phyloP scores from a whole-genome alignment of 2,888 invertebrate genomes.

The Cephus rjabovi region DNA sequence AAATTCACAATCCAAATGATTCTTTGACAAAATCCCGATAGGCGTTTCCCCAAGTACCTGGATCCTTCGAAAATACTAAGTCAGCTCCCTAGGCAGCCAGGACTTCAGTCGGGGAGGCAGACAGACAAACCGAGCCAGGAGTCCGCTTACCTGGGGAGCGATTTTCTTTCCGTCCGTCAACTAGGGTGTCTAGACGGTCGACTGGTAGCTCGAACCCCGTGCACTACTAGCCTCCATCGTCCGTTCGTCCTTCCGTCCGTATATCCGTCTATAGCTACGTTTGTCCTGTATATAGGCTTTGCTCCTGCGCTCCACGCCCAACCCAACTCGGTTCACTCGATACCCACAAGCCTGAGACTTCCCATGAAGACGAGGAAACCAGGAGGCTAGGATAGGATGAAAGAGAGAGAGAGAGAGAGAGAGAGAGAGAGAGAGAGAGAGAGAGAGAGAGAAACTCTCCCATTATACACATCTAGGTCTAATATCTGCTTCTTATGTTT shows the following conservation, averaged over 20 bases:
- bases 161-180: conserved; percentile 16
- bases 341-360: conserved; percentile 30
- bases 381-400: neutral
- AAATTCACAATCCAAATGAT: too few relatives aligned
- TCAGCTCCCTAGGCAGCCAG: too few relatives aligned
- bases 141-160: conserved; percentile 5
- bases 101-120: too few relatives aligned
- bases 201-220: conserved; percentile 16
- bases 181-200: conserved; percentile 19
- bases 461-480: too few relatives aligned
- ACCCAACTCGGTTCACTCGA: conserved; percentile 52
- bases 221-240: conserved; percentile 41
- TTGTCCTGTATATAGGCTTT: conserved; percentile 53
- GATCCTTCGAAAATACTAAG: conserved; percentile 11
- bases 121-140: conserved; percentile 1
- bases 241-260: conserved; percentile 36
- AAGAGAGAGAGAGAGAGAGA: neutral
- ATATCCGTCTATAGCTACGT: conserved; percentile 34
- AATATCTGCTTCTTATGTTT: too few relatives aligned
- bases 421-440: neutral
- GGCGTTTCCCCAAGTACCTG: neutral
- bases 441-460: too few relatives aligned
- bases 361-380: neutral
- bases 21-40: too few relatives aligned
- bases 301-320: conserved; percentile 58